Conservation (phyloP, 1,140 invertebrate species). For the Bombyx mandarina region DNA sequence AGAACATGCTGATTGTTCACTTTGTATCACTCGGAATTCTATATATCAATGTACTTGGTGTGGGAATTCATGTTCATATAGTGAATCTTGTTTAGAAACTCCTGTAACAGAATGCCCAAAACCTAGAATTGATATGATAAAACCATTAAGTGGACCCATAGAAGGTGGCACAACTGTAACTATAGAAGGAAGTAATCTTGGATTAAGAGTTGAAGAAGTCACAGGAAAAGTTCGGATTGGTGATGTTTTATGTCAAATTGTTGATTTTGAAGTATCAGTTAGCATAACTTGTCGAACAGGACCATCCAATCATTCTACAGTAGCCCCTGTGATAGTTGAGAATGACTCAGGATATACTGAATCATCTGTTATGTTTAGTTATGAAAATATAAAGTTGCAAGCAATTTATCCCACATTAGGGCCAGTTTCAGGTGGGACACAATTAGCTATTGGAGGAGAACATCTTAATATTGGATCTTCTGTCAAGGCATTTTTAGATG, state of each 20-base stretch:
- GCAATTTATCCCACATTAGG: slow-evolving; percentile 89
- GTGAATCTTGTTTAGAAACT: slow-evolving; percentile 82
- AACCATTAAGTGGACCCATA: slow-evolving; percentile 92
- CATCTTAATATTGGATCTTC: slow-evolving; percentile 95
- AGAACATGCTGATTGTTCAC: slow-evolving; percentile 93
- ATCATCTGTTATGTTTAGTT: slow-evolving; percentile 90
- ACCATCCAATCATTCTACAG: slow-evolving; percentile 79
- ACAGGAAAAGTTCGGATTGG: slow-evolving; percentile 92
- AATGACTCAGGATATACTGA: slow-evolving; percentile 91
- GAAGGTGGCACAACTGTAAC: slow-evolving; percentile 96
- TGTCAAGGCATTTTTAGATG: slow-evolving; percentile 89
- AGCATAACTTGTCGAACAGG: slow-evolving; percentile 91
- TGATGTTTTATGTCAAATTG: slow-evolving; percentile 87
- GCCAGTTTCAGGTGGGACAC: slow-evolving; percentile 94
- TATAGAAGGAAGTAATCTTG: slow-evolving; percentile 96
- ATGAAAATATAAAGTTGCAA: slow-evolving; percentile 87
- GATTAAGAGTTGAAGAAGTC: slow-evolving; percentile 91
- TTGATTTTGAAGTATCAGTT: slow-evolving; percentile 93
- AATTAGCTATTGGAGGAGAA: slow-evolving; percentile 89
- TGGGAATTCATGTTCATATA: slow-evolving; percentile 87
- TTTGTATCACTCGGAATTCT: slow-evolving; percentile 90
- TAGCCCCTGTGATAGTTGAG: slow-evolving; percentile 88
- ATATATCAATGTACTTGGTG: slow-evolving; percentile 96
- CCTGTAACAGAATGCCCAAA: slow-evolving; percentile 88
- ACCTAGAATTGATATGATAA: slow-evolving; percentile 95